These are phyloP conservation scores for Bradypodion ventrale DNA, from an alignment of 2,797 vertebrate genomes.

Conservation along the genomic window DNA sequence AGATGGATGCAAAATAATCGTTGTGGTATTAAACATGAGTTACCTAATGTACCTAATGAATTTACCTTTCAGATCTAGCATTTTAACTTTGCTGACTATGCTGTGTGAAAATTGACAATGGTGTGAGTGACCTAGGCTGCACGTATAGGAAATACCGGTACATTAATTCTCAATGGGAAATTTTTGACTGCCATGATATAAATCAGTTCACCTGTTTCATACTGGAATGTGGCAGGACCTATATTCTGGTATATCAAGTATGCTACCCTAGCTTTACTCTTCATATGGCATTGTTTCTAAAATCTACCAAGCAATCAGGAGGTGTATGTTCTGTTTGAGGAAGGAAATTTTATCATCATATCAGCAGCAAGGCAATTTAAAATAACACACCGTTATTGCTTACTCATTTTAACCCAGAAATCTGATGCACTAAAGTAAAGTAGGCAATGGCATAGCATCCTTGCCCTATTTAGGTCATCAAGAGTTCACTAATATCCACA, in stretches of 20 bases:
- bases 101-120: too few relatives aligned
- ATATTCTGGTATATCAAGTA: not conserved
- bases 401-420: constrained; percentile 81
- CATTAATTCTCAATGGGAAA: too few relatives aligned
- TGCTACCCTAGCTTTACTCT: not conserved
- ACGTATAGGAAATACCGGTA: too few relatives aligned
- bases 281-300: not conserved
- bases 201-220: constrained; percentile 2
- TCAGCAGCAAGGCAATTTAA: constrained; percentile 67
- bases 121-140: too few relatives aligned
- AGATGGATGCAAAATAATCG: too few relatives aligned
- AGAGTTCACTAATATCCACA: constrained; percentile 27
- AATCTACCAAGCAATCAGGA: not conserved
- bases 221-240: not conserved
- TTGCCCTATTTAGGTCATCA: constrained; percentile 58
- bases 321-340: not conserved
- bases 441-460: constrained; percentile 38
- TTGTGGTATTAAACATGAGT: too few relatives aligned
- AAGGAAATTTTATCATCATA: constrained; percentile 52
- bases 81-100: too few relatives aligned
- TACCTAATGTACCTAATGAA: too few relatives aligned
- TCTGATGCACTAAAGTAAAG: constrained; percentile 79
- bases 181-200: not conserved
- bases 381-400: constrained; percentile 60
- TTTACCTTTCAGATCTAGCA: too few relatives aligned